Evolutionary conservation across 2,113 vertebrate genomes (phyloP), one percentile per base, ranked within the genome.

Genomic region (Porphyrio hochstetteri): DNA sequence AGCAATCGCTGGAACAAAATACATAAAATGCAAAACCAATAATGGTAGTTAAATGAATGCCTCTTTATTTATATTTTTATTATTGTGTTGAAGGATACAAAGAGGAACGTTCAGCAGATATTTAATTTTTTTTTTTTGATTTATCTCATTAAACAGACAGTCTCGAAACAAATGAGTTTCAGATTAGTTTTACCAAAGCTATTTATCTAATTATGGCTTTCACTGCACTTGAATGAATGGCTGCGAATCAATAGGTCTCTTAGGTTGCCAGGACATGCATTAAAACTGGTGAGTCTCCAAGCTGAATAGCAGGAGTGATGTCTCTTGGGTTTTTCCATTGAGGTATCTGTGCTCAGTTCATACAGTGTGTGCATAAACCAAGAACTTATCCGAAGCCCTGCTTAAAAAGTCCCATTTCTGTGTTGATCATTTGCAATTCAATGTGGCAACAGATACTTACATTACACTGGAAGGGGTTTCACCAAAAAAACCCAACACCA

Each of bases 121-220:
- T 31, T 96, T 97, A 96, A 84, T 95, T 95, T 95, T 90, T 92
- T 95, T 95, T 96, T 90, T 90, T 88, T 88, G 65, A 75, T 95
- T 96, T 91, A 94, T 95, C 83, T 94, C 86, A 86, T 94, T 96
- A 92, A 93, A 56, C n/a, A 87, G 82, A 67, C 52, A 90, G 40
- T 74, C 65, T 20, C 42, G 5, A 96, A 93, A 85, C 81, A 94
- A 91, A 96, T 82, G 88, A 74, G 70, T 94, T 96, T 95, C 92
- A 93, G 86, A 96, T 96, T 95, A 64, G 78, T 96, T 85, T 96
- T 87, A 92, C 91, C 35, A 59, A 94, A 92, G 83, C 81, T 89
- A 82, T 97, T 95, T 96, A 94, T 94, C 91, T 92, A 93, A 93
- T 97, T 96, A 94, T 82, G 77, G 88, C 81, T 96, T 91, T 94